Base-by-base conservation (phyloP, 2,797 vertebrate species). In the Sebastes wilsoni region DNA sequence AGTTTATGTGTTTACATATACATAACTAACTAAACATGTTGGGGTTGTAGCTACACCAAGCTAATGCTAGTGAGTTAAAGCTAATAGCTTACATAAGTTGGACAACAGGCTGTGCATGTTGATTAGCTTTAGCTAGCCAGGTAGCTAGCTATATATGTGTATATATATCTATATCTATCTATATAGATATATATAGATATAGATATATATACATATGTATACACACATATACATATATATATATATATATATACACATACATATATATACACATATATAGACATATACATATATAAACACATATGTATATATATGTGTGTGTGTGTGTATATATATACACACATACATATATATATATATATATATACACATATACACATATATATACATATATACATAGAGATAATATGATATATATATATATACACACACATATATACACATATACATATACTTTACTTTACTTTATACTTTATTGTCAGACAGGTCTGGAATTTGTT, bases 51-150 rank as follows among this genome's bases (percentile, higher is more conserved):
- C 65, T 32, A 2, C 60, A 62, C 18, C 10, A 42, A 64, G 82
- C 72, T 86, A 67, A 66, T 46, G 79, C 78, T n/a, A 64, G 56
- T 42, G 65, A 55, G 70, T 71, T 72, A 77, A 67, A 74, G 90
- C 88, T 89, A 85, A 86, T 32, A 73, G 66, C 91, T 94, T 94
- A 94, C 87, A 92, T 94, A 94, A 94, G 87, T 89, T 92, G 82
- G 83, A 88, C 78, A 69, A 90, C 93, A 84, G 85, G 69, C 91
- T 94, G 54, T 94, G 92, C 94, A 94, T 95, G 92, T 91, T 94
- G 92, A 95, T 95, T 92, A 94, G 93, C 92, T 84, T 36, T 25
- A 82, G 90, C 87, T 30, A 30, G 30, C 30, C 30, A 32, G 30
- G 30, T 32, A 32, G 30, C 30, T 32, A 32, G 30, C 30, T 32